A percentile compares a stretch with the other conserved stretches of the same genome.
These are phyloP conservation scores for Drosophila monieri DNA, from an alignment of 2,888 invertebrate species.

Conservation along the genomic window DNA sequence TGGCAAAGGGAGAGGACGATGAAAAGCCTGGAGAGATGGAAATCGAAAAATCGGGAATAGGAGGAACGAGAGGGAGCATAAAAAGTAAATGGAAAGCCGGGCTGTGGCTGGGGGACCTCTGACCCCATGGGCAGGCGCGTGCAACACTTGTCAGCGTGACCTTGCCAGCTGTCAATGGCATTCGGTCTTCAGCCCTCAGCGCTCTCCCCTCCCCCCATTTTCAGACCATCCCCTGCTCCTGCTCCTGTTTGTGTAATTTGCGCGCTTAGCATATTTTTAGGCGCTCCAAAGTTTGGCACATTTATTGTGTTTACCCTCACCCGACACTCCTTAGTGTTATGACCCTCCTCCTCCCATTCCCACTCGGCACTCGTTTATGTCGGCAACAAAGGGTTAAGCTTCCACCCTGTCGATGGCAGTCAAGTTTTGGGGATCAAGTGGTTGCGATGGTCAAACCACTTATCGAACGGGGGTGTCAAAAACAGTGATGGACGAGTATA, in stretches of 20 bases:
- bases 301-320: constrained; percentile 41
- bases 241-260: constrained; percentile 49
- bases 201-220: not conserved
- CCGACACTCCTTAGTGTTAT: constrained; percentile 22
- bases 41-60: constrained; percentile 1
- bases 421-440: constrained; percentile 8
- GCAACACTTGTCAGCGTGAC: constrained; percentile 79
- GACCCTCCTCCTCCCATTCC: constrained; percentile 1
- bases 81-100: constrained; percentile 32
- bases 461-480: constrained; percentile 5
- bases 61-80: not conserved
- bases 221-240: not conserved
- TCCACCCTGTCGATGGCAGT: constrained; percentile 11
- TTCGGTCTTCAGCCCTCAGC: constrained; percentile 23
- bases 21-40: constrained; percentile 14
- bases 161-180: constrained; percentile 70
- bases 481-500: not conserved
- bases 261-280: constrained; percentile 63
- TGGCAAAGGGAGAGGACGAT: constrained; percentile 34
- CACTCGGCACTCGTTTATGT: constrained; percentile 35
- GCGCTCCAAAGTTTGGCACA: constrained; percentile 34
- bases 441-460: not conserved
- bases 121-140: constrained; percentile 61
- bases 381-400: constrained; percentile 34
- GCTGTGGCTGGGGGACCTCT: constrained; percentile 5